Conservation (phyloP, 2,113 vertebrate genomes). For the Aramus guarauna region DNA sequence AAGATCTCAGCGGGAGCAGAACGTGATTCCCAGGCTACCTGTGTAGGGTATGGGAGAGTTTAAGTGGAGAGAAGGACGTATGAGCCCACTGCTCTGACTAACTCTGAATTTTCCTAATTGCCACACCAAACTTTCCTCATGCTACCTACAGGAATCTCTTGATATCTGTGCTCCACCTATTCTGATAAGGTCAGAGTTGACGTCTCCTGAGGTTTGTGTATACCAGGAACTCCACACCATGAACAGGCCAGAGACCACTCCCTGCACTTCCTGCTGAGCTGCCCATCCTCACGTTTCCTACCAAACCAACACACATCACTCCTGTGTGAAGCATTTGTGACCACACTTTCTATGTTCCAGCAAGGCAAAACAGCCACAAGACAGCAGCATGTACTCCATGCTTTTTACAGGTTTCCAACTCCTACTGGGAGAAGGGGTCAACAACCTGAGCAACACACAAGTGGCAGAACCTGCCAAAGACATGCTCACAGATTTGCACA, state of each 20-base stretch:
- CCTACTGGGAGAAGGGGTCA: neutral
- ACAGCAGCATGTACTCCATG: neutral
- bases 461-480: neutral
- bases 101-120: neutral
- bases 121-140: neutral
- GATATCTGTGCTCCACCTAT: neutral
- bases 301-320: neutral
- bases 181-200: neutral
- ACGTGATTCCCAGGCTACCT: neutral
- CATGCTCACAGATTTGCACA: neutral
- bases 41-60: accelerated
- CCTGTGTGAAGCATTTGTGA: accelerated
- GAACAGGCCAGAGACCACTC: neutral
- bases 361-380: neutral
- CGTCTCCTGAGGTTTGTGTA: neutral
- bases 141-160: neutral
- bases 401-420: neutral
- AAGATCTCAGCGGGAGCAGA: neutral
- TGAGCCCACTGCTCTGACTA: neutral
- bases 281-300: neutral
- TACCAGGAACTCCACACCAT: neutral
- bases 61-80: neutral
- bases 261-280: neutral
- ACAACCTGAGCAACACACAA: neutral
- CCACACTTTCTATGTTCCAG: accelerated